Percentiles rank a stretch among this genome's conserved stretches.
phyloP scores from a whole-genome alignment of 2,797 vertebrate genomes.

The Pantherophis alleghaniensis region DNA sequence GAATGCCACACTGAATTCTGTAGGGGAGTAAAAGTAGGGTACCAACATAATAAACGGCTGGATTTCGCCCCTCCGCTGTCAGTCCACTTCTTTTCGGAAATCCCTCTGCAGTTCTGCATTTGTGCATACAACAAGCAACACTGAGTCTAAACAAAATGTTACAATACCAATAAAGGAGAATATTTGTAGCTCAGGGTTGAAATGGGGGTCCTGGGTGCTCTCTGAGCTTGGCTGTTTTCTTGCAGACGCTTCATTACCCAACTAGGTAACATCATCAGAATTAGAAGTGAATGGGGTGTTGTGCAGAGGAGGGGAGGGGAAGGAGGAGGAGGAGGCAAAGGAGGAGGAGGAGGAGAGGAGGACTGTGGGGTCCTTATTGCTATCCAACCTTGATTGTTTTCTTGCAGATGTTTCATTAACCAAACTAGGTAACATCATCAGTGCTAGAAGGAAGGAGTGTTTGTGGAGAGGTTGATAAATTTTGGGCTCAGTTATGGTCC shows the following conservation, averaged over 20 bases:
- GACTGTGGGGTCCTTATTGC: too few relatives aligned
- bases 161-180: neutral
- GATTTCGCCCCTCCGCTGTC: neutral
- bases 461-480: neutral
- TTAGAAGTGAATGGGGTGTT: too few relatives aligned
- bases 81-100: neutral
- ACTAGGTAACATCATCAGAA: too few relatives aligned
- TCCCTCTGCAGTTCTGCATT: too few relatives aligned
- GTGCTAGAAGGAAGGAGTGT: too few relatives aligned
- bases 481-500: neutral
- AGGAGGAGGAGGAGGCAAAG: too few relatives aligned
- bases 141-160: neutral
- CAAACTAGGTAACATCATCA: too few relatives aligned
- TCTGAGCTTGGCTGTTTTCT: neutral
- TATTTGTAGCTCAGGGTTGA: neutral
- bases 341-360: too few relatives aligned
- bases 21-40: too few relatives aligned
- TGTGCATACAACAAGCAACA: neutral
- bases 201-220: neutral
- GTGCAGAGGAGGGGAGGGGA: too few relatives aligned
- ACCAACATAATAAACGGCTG: neutral
- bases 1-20: neutral
- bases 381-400: too few relatives aligned
- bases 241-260: neutral
- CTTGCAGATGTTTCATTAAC: too few relatives aligned